Conservation (phyloP, 2,113 vertebrate genomes). For the Dolichallabes microphthalmus region DNA sequence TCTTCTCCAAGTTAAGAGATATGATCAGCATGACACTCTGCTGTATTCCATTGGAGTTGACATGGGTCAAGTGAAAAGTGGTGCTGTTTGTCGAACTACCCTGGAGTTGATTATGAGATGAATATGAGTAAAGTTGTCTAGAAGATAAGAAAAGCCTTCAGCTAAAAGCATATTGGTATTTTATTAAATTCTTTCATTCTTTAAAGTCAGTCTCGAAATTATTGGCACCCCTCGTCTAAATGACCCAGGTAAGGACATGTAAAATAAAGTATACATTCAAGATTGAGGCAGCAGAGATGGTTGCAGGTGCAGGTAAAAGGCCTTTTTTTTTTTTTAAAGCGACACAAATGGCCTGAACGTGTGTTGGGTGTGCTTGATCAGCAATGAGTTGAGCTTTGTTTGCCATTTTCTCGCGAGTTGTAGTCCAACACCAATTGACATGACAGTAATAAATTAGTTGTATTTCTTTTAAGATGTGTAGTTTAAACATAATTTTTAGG, state of each 20-base stretch:
- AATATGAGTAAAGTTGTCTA: background rate
- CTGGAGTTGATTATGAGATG: background rate
- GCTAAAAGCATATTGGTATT: background rate
- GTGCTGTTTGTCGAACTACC: background rate
- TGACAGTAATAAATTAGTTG: background rate
- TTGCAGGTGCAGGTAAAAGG: background rate
- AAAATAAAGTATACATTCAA: background rate
- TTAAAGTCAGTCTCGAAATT: background rate
- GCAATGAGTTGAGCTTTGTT: background rate
- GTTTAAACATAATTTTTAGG: background rate
- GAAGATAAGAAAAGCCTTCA: background rate
- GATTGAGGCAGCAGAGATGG: background rate
- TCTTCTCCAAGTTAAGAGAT: background rate
- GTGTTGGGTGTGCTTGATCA: background rate
- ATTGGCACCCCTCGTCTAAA: background rate
- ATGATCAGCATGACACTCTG: constrained; percentile 1
- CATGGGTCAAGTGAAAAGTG: background rate
- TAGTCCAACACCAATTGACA: background rate
- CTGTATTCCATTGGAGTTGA: background rate
- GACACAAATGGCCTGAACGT: background rate
- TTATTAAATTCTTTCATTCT: background rate
- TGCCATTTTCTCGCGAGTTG: background rate
- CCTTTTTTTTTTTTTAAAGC: background rate
- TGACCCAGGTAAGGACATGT: background rate
- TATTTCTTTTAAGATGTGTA: background rate